Percentiles rank a stretch among this genome's conserved stretches.
These are phyloP conservation scores for Lutjanus erythropterus DNA, from an alignment of 2,113 vertebrate genomes.

Conservation along the genomic window DNA sequence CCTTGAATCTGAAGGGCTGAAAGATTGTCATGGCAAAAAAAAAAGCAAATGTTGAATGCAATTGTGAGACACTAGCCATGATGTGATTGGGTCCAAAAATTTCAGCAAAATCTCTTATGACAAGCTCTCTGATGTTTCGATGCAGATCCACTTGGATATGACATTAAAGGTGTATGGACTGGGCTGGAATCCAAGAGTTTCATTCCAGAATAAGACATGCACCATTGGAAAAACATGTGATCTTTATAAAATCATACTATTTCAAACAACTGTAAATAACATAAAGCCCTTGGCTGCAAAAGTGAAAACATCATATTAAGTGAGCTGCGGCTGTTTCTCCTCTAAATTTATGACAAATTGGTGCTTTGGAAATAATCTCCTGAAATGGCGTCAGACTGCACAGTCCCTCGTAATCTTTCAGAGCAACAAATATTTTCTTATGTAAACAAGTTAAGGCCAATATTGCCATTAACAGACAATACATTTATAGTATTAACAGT, in stretches of 20 bases:
- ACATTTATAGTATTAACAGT: constrained; percentile 53
- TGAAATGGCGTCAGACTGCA: constrained; percentile 57
- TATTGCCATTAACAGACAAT: constrained; percentile 63
- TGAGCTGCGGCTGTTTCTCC: constrained; percentile 19
- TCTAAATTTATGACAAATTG: constrained; percentile 26
- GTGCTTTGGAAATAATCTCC: constrained; percentile 58
- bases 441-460: constrained; percentile 85
- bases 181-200: neutral
- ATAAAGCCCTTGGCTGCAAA: constrained; percentile 68
- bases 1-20: constrained; percentile 51
- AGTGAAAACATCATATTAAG: constrained; percentile 31
- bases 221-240: constrained; percentile 36
- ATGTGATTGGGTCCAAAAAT: constrained; percentile 26
- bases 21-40: constrained; percentile 82
- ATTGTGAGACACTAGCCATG: constrained; percentile 33
- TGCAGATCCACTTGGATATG: constrained; percentile 24
- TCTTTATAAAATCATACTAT: constrained; percentile 31
- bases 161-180: constrained; percentile 12
- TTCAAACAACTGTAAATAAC: constrained; percentile 32
- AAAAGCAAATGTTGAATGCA: constrained; percentile 35
- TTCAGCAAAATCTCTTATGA: constrained; percentile 16
- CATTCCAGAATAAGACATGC: constrained; percentile 50
- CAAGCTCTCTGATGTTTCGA: neutral
- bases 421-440: constrained; percentile 40
- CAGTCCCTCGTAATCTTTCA: constrained; percentile 47